Base-by-base conservation (phyloP, 2,113 vertebrate species). In the Ophthalmolycus amberensis region DNA sequence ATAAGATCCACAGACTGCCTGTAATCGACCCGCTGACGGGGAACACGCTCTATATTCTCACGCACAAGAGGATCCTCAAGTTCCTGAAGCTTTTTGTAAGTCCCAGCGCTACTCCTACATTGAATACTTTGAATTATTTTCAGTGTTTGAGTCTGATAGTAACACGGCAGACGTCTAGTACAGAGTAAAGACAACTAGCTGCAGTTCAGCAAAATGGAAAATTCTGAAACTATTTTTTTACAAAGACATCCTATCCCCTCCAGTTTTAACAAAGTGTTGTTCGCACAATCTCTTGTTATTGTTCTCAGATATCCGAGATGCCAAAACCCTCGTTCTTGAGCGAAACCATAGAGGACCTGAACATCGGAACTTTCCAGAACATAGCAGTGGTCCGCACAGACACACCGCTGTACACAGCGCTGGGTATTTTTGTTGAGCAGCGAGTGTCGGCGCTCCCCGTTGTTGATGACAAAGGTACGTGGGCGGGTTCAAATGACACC, bases 31-130 rank as follows among this genome's bases (percentile, higher is more conserved):
- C 98, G 0, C 93, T 96, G 82, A 98, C 98, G 0, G 98, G 98
- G 40, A 99, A 99, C 93, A 98, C 98, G 0, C 95, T 99, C 69
- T 99, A 99, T 89, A 99, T 99, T 82, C 96, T 99, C 79, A 99
- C 98, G n/a, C 98, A 99, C 92, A 99, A 99, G 89, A 96, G 98
- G 88, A 99, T 99, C 90, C 97, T 99, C 82, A 99, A 99, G 92
- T 99, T 99, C 91, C 96, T 99, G 87, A 99, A 99, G 75, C 96
- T 99, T 75, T 99, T 99, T 92, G 98, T 99, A 89, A 97, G 98
- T 96, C 2, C 1, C n/a, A 42, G 64, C 25, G 37, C 37, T n/a
- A 20, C n/a, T 34, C 37, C 25, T 18, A 22, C 37, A 71, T 67
- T 40, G 34, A 67, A 27, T 62, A 52, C 64, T 69, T 37, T 4